Conservation (phyloP, 2,113 vertebrate species). For the Calonectris borealis region DNA sequence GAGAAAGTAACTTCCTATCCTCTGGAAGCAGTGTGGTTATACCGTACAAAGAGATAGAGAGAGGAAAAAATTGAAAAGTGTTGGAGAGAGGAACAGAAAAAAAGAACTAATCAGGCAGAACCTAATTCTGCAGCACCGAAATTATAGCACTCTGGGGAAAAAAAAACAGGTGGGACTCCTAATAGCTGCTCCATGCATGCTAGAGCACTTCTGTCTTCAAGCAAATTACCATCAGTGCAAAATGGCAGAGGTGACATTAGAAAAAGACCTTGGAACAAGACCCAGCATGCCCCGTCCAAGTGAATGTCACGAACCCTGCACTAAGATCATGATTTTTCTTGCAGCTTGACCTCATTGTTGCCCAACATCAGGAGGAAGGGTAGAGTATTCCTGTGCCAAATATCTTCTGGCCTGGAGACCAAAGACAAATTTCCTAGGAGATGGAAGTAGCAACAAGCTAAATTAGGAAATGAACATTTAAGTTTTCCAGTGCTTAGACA, state of each 20-base stretch:
- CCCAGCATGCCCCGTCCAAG: neutral
- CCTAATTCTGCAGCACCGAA: neutral
- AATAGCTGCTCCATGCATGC: neutral
- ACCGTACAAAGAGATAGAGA: neutral
- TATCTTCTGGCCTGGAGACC: neutral
- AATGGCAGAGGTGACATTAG: neutral
- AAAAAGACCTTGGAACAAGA: neutral
- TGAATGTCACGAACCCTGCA: accelerated
- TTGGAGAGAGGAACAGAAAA: neutral
- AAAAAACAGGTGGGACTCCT: neutral
- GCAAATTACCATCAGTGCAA: neutral
- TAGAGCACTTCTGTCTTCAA: neutral
- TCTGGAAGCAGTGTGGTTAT: neutral
- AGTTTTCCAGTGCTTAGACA: neutral
- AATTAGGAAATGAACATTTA: conserved; percentile 23
- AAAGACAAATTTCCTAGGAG: neutral
- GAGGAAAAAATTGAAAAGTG: neutral
- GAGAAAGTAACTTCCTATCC: neutral
- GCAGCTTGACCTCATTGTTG: neutral
- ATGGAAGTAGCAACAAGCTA: neutral
- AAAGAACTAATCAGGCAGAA: neutral
- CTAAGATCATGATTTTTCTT: neutral
- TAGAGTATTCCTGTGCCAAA: neutral
- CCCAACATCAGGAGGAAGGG: neutral
- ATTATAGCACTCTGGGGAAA: neutral